phyloP scores from a whole-genome alignment of 2,797 vertebrate genomes.

The Nannoperca obscura region DNA sequence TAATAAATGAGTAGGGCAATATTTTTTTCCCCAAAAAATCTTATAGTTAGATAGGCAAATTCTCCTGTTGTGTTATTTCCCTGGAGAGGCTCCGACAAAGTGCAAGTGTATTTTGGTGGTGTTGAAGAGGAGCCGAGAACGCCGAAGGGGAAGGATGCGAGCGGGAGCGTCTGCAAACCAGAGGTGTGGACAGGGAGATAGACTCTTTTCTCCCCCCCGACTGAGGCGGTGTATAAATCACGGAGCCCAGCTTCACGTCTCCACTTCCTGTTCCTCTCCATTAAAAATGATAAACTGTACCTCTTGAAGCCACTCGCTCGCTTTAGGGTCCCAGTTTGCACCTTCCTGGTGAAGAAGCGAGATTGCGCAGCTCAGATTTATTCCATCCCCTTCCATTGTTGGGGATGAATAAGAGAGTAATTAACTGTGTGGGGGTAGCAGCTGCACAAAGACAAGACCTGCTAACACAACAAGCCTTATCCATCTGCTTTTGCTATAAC shows the following conservation, averaged over 20 bases:
- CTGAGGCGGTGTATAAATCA: slow-evolving; percentile 79
- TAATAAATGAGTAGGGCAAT: slow-evolving; percentile 20
- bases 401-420: slow-evolving; percentile 85
- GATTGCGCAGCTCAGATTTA: slow-evolving; percentile 76
- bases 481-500: slow-evolving; percentile 75
- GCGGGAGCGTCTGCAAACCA: slow-evolving; percentile 41
- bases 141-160: slow-evolving; percentile 21
- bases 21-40: slow-evolving; percentile 16
- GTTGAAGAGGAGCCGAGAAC: slow-evolving; percentile 50
- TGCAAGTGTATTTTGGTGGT: slow-evolving; percentile 39
- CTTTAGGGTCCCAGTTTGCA: slow-evolving; percentile 81
- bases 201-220: slow-evolving; percentile 64
- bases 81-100: slow-evolving; percentile 23
- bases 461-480: slow-evolving; percentile 73
- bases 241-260: slow-evolving; percentile 74
- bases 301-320: slow-evolving; percentile 80
- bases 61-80: slow-evolving; percentile 41
- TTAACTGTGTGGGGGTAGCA: slow-evolving; percentile 80
- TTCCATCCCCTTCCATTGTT: slow-evolving; percentile 79
- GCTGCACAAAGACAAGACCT: slow-evolving; percentile 76
- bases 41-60: slow-evolving; percentile 25
- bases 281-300: slow-evolving; percentile 87
- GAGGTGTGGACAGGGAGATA: slow-evolving; percentile 76
- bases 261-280: slow-evolving; percentile 85
- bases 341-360: slow-evolving; percentile 74